Conservation (phyloP, 2,888 invertebrate species). For the Stratiomys singularior region DNA sequence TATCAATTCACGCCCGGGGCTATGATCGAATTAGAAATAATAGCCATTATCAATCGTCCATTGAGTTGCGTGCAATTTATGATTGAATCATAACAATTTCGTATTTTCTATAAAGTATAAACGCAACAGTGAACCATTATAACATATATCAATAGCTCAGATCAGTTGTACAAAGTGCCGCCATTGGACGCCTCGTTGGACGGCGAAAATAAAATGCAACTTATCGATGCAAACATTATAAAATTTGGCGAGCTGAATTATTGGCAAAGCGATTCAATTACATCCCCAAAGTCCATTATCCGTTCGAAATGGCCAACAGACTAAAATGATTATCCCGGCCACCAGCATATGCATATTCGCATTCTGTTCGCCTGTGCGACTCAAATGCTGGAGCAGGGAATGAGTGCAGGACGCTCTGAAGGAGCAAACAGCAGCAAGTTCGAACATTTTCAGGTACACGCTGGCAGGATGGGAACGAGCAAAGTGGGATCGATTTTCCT, state of each 20-base stretch:
- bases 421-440: background rate
- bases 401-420: too few relatives aligned
- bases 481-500: too few relatives aligned
- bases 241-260: slow-evolving; percentile 32
- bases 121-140: too few relatives aligned
- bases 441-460: background rate
- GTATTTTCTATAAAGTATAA: too few relatives aligned
- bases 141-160: background rate
- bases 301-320: slow-evolving; percentile 37
- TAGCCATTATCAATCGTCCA: too few relatives aligned
- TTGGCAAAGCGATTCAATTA: slow-evolving; percentile 42
- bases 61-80: too few relatives aligned
- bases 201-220: background rate
- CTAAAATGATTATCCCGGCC: slow-evolving; percentile 33
- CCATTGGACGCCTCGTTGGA: too few relatives aligned
- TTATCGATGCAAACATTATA: slow-evolving; percentile 1
- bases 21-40: too few relatives aligned
- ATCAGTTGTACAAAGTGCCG: background rate
- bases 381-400: background rate
- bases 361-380: background rate
- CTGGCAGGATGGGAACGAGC: too few relatives aligned
- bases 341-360: background rate
- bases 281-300: slow-evolving; percentile 43
- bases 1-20: too few relatives aligned
- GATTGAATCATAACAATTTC: too few relatives aligned